Conservation (phyloP, 2,888 invertebrate species). For the Trachelus troglodyta region DNA sequence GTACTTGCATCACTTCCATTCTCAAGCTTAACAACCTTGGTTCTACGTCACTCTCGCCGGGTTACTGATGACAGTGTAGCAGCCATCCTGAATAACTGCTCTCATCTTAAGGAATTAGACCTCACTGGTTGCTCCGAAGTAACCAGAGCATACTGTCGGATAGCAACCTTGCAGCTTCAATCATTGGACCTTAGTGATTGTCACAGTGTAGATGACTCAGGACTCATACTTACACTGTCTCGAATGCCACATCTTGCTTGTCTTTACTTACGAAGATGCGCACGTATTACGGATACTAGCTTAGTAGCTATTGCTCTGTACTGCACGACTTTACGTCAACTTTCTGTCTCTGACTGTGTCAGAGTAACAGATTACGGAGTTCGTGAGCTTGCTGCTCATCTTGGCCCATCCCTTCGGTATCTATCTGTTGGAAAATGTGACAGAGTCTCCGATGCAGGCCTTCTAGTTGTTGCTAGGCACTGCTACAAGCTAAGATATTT, state of each 20-base stretch:
- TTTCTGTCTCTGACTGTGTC: conserved; percentile 91
- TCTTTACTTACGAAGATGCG: conserved; percentile 88
- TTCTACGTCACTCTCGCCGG: conserved; percentile 51
- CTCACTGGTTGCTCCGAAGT: conserved; percentile 53
- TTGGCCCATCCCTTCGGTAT: conserved; percentile 90
- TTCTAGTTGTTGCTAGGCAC: conserved; percentile 86
- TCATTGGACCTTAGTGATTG: conserved; percentile 94
- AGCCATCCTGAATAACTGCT: conserved; percentile 52
- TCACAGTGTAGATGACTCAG: conserved; percentile 83
- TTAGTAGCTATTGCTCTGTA: conserved; percentile 93
- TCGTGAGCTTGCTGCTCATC: conserved; percentile 84
- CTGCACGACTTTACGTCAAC: conserved; percentile 84
- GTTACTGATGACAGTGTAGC: conserved; percentile 52
- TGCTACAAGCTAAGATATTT: conserved; percentile 91
- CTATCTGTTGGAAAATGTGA: conserved; percentile 95
- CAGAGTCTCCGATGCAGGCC: conserved; percentile 89
- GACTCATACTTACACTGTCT: conserved; percentile 84
- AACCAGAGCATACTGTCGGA: conserved; percentile 49
- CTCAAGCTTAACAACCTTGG: conserved; percentile 63
- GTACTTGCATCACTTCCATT: conserved; percentile 52
- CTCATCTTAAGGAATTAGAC: conserved; percentile 52
- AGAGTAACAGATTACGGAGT: conserved; percentile 92
- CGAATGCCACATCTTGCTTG: conserved; percentile 90
- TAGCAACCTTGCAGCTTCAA: conserved; percentile 75
- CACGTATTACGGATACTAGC: conserved; percentile 90